These are phyloP conservation scores for Sebastes wilsoni DNA, from an alignment of 2,797 vertebrate genomes.

Conservation along the genomic window DNA sequence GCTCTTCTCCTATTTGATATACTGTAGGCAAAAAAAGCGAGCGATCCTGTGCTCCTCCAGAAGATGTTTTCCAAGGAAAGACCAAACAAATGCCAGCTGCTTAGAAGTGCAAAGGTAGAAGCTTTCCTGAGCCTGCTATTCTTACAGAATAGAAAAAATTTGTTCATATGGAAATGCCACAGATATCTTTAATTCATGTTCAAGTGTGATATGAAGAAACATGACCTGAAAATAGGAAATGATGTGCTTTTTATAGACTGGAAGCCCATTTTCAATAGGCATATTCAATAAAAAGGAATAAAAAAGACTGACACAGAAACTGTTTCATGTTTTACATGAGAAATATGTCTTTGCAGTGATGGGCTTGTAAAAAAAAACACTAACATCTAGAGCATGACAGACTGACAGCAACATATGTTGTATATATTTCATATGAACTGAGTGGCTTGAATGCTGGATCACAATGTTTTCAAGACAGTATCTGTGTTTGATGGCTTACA, in stretches of 20 bases:
- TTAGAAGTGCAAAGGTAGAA: neutral
- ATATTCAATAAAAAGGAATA: neutral
- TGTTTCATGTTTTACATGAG: neutral
- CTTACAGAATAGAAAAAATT: neutral
- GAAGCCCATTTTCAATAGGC: neutral
- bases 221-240: neutral
- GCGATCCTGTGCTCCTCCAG: neutral
- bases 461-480: neutral
- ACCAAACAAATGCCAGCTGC: neutral
- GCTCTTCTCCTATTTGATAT: neutral
- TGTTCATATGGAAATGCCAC: neutral
- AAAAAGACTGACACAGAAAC: neutral
- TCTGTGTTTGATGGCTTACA: neutral
- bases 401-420: neutral
- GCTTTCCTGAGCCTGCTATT: neutral
- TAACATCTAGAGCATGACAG: neutral
- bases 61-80: neutral
- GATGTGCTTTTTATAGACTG: constrained; percentile 15
- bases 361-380: neutral
- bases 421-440: neutral
- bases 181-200: neutral
- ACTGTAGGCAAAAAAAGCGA: neutral
- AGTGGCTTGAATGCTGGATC: neutral
- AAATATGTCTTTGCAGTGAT: neutral
- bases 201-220: neutral